Percentiles rank a stretch among this genome's conserved stretches.
These are phyloP conservation scores for Astreopora myriophthalma DNA, from an alignment of 64 coral and sea anemone species.

Conservation along the genomic window DNA sequence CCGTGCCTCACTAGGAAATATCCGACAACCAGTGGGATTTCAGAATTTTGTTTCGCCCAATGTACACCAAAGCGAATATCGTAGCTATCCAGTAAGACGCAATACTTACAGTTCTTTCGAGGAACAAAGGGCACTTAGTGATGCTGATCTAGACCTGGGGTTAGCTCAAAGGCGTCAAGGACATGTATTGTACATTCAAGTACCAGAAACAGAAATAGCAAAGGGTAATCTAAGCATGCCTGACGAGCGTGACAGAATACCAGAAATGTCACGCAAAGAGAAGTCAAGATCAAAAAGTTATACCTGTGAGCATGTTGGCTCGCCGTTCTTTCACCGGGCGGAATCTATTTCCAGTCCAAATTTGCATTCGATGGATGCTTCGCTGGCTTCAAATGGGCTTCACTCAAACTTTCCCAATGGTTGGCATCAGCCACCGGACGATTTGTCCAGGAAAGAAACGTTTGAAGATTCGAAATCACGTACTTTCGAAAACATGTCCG, in stretches of 20 bases:
- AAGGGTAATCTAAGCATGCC: background rate
- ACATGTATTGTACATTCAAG: slow-evolving; percentile 28
- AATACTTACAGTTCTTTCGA: background rate
- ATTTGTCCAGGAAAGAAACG: background rate
- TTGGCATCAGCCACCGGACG: background rate
- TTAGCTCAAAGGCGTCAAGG: slow-evolving; percentile 30
- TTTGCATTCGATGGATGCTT: background rate
- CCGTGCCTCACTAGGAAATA: background rate
- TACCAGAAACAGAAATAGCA: slow-evolving; percentile 12
- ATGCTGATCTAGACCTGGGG: background rate
- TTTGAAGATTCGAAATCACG: background rate
- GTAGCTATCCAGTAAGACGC: background rate
- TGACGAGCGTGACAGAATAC: slow-evolving; percentile 13
- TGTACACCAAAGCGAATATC: background rate
- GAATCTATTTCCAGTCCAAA: slow-evolving; percentile 43
- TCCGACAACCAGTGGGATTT: slow-evolving; percentile 41
- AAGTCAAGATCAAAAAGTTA: background rate
- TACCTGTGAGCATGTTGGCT: background rate
- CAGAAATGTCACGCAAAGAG: background rate
- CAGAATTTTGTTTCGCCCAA: background rate
- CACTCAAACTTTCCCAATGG: background rate
- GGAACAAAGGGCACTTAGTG: background rate
- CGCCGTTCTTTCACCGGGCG: background rate
- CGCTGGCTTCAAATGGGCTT: background rate
- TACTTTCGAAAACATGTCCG: too few species aligned